These are phyloP conservation scores for Babylonia areolata DNA, from an alignment of 1,140 invertebrate species.

Conservation along the genomic window DNA sequence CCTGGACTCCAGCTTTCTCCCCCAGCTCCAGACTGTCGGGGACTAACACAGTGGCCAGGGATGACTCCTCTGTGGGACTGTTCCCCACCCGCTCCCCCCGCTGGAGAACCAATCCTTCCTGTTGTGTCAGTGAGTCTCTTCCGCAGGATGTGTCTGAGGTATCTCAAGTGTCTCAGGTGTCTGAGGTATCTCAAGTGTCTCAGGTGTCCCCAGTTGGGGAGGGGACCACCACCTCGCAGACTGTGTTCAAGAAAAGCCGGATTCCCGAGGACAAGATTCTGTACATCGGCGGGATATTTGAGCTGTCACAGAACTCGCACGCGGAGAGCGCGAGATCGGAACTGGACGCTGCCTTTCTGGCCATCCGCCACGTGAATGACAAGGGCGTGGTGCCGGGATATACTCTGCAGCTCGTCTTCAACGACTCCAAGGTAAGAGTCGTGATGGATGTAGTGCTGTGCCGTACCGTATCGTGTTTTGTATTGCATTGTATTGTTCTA, in stretches of 20 bases:
- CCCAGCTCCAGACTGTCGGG: too few species aligned
- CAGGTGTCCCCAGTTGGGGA: background rate
- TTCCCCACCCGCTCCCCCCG: background rate
- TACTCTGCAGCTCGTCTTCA: slow-evolving; percentile 83
- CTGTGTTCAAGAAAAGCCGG: too few species aligned
- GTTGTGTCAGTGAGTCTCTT: too few species aligned
- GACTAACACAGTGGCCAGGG: too few species aligned
- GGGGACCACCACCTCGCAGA: background rate
- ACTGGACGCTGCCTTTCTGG: slow-evolving; percentile 84
- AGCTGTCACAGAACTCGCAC: slow-evolving; percentile 80
- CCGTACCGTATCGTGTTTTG: too few species aligned
- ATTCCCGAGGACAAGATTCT: slow-evolving; percentile 15
- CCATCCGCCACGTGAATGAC: slow-evolving; percentile 85
- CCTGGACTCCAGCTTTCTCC: background rate
- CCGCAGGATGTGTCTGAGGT: background rate
- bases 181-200: background rate
- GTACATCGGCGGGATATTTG: slow-evolving; percentile 82
- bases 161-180: too few species aligned
- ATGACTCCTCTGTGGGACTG: too few species aligned
- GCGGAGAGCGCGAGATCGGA: slow-evolving; percentile 80
- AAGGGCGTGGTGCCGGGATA: slow-evolving; percentile 83
- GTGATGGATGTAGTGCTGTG: background rate
- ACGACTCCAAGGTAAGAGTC: slow-evolving; percentile 86
- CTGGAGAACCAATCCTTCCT: background rate
- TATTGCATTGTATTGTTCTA: too few species aligned